Base-by-base conservation (phyloP, 2,888 invertebrate genomes). In the Lasius fuliginosus region DNA sequence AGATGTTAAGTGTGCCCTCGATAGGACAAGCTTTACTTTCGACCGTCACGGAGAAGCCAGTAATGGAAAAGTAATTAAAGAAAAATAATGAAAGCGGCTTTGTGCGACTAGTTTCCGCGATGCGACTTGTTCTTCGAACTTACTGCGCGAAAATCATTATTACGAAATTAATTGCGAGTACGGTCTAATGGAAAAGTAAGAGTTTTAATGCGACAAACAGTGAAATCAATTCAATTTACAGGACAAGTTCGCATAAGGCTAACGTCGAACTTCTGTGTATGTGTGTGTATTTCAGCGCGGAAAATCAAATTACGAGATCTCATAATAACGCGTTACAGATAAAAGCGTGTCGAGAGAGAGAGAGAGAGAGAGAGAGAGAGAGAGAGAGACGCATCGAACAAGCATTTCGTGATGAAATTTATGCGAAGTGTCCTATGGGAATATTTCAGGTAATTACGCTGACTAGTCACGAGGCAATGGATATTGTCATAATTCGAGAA, bases 81-180 rank as follows among this genome's bases (percentile, higher is more conserved):
- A 69, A 64, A 85, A 85, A 85, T 83, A 83, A 83, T 46, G 49
- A 12, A 49, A 83, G 56, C 12, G 27, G 33, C 18, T 56, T 53
- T 53, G 46, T 15, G 82, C 68, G 46, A 4, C 5, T 56, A 12
- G 4, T 18, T 65, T 18, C 9, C 23, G 18, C 74, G 15, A 75
- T 30, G 69, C 56, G 9, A 8, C 40, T 30, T 58, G 27, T 8
- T 23, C 40, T 77, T 56, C 46, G n/a, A 12, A 18, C 11, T 58
- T 42, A 11, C 40, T 12, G 33, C 40, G 23, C 12, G 12, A 42
- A 23, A 69, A 27, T 79, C 73, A 79, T 79, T 79, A 36, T 74
- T 60, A 2, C 49, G 65, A 86, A 87, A 87, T 87, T 83, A 87
- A 87, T 87, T 83, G 62, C 73, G 56, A 79, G 76, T 67, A 58